Evolutionary conservation across 1,140 invertebrate species (phyloP).

Genomic region (Neodiprion fabricii): DNA sequence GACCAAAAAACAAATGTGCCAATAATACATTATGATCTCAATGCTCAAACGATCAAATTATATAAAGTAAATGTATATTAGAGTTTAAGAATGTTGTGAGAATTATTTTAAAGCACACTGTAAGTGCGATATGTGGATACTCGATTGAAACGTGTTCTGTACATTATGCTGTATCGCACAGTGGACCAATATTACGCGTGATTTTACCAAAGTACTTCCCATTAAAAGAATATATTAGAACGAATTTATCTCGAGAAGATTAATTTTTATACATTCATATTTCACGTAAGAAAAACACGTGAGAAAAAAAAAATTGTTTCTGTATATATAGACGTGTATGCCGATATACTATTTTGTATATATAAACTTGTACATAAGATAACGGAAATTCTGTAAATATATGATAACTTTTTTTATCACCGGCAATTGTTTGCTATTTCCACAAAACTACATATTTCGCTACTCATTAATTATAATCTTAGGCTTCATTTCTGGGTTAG

Average conservation of each 20-base stretch:
- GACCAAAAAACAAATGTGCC: background rate
- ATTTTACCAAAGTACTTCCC: background rate
- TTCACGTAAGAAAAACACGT: background rate
- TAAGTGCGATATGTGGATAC: background rate
- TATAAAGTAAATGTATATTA: slow-evolving; percentile 1
- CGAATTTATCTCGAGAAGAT: background rate
- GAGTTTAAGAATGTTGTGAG: background rate
- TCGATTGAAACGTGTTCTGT: background rate
- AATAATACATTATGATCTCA: slow-evolving; percentile 1
- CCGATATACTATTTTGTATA: background rate
- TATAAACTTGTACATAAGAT: background rate
- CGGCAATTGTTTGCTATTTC: too few relatives aligned
- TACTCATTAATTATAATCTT: too few relatives aligned
- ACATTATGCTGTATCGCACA: background rate
- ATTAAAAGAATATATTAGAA: background rate
- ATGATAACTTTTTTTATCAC: background rate
- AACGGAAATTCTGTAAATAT: background rate
- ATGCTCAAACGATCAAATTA: background rate
- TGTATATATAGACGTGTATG: background rate
- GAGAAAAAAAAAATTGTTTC: background rate
- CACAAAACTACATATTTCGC: too few relatives aligned
- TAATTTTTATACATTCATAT: background rate
- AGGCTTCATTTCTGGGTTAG: too few relatives aligned
- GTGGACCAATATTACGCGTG: background rate
- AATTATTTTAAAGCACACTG: background rate